phyloP scores from a whole-genome alignment of 2,888 invertebrate species.

The Salpingus planirostris region DNA sequence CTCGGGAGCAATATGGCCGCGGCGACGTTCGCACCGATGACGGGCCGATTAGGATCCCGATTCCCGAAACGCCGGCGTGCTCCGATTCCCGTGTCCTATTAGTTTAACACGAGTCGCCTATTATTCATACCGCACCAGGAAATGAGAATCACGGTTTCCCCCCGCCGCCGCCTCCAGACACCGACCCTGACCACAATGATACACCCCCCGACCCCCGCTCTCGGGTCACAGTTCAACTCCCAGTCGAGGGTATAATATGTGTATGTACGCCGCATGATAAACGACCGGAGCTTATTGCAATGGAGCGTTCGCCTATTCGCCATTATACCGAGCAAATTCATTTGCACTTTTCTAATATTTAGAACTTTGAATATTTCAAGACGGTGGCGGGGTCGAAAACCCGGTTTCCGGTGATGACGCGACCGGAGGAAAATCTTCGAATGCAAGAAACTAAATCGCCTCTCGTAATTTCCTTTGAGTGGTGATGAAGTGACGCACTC shows the following conservation, averaged over 20 bases:
- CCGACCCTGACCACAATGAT: too few species aligned
- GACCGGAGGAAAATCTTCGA: conserved; percentile 7
- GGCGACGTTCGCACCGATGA: conserved; percentile 7
- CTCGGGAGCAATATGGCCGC: conserved; percentile 10
- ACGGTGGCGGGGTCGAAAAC: too few species aligned
- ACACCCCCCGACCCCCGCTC: too few species aligned
- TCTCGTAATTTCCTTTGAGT: conserved; percentile 10
- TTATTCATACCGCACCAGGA: conserved; percentile 18
- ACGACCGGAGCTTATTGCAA: too few species aligned
- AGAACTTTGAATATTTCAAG: too few species aligned
- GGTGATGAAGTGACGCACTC: conserved; percentile 9
- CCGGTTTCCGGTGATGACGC: conserved; percentile 6
- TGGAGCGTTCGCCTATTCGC: too few species aligned
- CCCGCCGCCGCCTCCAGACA: too few species aligned
- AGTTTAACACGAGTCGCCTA: conserved; percentile 19
- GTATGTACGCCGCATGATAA: too few species aligned
- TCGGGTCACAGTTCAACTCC: too few species aligned
- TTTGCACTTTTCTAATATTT: too few species aligned
- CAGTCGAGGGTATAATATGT: too few species aligned
- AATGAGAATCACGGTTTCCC: conserved; percentile 17
- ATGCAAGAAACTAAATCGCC: conserved; percentile 5
- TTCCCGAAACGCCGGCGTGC: conserved; percentile 8
- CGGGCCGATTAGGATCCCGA: conserved; percentile 8
- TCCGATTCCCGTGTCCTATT: conserved; percentile 17
- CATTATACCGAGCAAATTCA: too few species aligned